phyloP scores from a whole-genome alignment of 2,113 vertebrate genomes.

The Dermatemys mawii region DNA sequence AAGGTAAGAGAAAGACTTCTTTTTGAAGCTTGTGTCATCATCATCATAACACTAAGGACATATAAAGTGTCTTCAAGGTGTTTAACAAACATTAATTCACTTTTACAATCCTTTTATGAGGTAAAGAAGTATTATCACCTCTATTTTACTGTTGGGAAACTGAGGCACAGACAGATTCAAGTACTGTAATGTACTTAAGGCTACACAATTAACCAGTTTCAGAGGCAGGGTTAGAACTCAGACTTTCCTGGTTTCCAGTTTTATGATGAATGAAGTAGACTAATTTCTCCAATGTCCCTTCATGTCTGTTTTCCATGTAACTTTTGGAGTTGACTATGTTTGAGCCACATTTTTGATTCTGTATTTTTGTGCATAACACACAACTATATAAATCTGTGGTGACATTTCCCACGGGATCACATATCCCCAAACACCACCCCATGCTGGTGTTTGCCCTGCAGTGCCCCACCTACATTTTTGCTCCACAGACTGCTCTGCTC shows the following conservation, averaged over 20 bases:
- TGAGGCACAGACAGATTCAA: neutral
- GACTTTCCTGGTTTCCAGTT: neutral
- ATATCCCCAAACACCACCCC: neutral
- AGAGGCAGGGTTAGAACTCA: neutral
- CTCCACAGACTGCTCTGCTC: neutral
- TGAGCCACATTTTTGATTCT: too few species aligned
- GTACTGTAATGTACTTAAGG: neutral
- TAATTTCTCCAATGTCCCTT: neutral
- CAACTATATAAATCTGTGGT: neutral
- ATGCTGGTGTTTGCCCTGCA: neutral
- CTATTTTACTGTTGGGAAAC: neutral
- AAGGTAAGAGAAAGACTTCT: neutral
- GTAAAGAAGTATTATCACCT: neutral
- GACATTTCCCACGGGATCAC: too few species aligned
- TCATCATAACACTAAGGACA: too few species aligned
- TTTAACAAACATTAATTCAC: neutral
- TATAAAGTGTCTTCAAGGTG: neutral
- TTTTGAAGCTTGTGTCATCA: neutral
- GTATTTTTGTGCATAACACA: neutral
- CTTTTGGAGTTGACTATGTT: neutral
- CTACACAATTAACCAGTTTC: neutral
- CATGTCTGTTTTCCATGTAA: too few species aligned
- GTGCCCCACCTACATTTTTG: neutral
- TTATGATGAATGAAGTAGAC: neutral
- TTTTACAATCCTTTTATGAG: neutral